These are phyloP conservation scores for Protobothrops mucrosquamatus DNA, from an alignment of 2,113 vertebrate species.

Conservation along the genomic window DNA sequence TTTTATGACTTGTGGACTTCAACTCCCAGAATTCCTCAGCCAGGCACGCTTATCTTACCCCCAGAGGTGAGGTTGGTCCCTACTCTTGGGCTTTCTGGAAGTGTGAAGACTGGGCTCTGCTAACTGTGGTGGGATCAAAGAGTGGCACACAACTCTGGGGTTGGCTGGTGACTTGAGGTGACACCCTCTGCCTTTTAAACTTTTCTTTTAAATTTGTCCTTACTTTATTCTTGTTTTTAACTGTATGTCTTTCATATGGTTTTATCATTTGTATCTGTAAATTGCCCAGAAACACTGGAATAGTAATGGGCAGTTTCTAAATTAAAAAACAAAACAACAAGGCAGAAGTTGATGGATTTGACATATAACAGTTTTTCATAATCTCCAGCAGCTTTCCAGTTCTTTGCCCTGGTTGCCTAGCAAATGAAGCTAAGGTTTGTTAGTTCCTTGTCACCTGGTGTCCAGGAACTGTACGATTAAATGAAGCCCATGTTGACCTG, in stretches of 20 bases:
- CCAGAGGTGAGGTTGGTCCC: too few species aligned
- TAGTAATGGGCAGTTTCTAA: not conserved
- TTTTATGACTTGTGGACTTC: too few species aligned
- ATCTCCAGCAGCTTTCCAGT: not conserved
- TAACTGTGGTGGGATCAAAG: not conserved
- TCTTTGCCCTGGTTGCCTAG: not conserved
- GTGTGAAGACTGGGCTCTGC: not conserved
- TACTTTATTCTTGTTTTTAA: not conserved
- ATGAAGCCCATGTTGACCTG: not conserved
- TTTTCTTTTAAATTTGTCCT: not conserved
- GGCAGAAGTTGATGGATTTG: not conserved
- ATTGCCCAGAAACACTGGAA: not conserved
- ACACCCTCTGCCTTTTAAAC: not conserved
- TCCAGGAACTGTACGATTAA: not conserved
- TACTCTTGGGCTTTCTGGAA: not conserved
- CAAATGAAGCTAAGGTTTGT: not conserved
- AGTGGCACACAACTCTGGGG: not conserved
- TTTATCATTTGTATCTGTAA: not conserved
- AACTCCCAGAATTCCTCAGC: too few species aligned
- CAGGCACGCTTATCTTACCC: not conserved
- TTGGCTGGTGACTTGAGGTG: not conserved
- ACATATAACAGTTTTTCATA: not conserved
- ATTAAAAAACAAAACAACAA: not conserved
- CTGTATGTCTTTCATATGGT: not conserved
- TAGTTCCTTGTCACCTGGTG: not conserved